Base-by-base conservation (phyloP, 2,797 vertebrate genomes). In the Urophycis tenuis region DNA sequence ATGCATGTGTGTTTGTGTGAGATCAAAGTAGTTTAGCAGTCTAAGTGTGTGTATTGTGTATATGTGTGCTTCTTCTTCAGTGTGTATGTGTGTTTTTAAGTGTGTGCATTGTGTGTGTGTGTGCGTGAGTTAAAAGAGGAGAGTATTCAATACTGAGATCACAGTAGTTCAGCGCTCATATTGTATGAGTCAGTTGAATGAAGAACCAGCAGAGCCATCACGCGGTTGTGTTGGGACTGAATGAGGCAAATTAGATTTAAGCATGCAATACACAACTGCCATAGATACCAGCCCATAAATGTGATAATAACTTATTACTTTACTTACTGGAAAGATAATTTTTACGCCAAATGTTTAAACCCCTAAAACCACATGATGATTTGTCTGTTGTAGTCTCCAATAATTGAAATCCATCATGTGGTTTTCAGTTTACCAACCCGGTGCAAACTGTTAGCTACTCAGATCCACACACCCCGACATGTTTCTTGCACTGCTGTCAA, bases 401-500 rank as follows among this genome's bases (percentile, higher is more conserved):
- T 83, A 80, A 84, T 83, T 74, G 25, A 76, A 82, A 88, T 85
- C 82, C 84, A 88, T 85, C 82, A 45, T 33, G 22, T 67, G 77
- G 53, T 85, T 85, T 82, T 81, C 78, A 80, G 78, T 73, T 25
- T 78, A 83, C 80, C 77, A 71, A 85, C 76, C 74, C 9, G 53
- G 77, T 64, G 81, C 80, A 86, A 53, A n/a, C 45, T 12, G 39
- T 41, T 41, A 41, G 89, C 71, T 39, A 78, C 41, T 85, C 75
- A 84, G 82, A 86, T 85, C 81, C 77, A 85, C 85, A 84, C 80
- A 80, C 81, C 79, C 76, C 83, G 85, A 83, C 85, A 85, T 71
- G 71, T 72, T 81, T 76, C 81, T 80, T 83, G 85, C 90, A 81
- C 74, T 79, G 30, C 81, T 85, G 83, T 88, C 89, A 89, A 88